These are phyloP conservation scores for Poecilia gillii DNA, from an alignment of 2,797 vertebrate genomes.

Conservation along the genomic window DNA sequence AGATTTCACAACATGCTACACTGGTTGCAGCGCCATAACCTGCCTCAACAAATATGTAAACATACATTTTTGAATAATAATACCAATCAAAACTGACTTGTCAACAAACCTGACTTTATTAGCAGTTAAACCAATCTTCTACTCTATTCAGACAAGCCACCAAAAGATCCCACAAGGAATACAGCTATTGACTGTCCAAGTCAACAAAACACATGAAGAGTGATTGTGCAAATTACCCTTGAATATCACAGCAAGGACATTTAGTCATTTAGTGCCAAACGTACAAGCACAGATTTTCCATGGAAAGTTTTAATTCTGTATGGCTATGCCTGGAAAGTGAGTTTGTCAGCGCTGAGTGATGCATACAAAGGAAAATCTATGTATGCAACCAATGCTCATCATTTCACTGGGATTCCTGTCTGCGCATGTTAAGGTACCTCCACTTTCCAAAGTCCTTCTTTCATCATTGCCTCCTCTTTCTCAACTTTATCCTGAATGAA, in stretches of 20 bases:
- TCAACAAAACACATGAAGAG: not conserved
- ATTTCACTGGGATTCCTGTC: conserved; percentile 42
- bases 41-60: too few relatives aligned
- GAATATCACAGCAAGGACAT: too few relatives aligned
- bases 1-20: too few relatives aligned
- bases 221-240: not conserved
- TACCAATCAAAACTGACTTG: too few relatives aligned
- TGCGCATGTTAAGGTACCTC: conserved; percentile 41
- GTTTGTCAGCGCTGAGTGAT: conserved; percentile 39
- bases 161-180: not conserved
- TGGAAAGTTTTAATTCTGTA: not conserved
- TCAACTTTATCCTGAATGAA: conserved; percentile 10
- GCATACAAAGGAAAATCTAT: conserved; percentile 40
- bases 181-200: not conserved
- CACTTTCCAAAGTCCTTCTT: conserved; percentile 18
- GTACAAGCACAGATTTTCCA: not conserved
- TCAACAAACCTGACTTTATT: too few relatives aligned
- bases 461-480: not conserved
- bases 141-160: too few relatives aligned
- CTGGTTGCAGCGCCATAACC: too few relatives aligned
- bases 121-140: too few relatives aligned
- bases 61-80: too few relatives aligned
- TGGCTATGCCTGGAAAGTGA: not conserved
- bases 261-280: not conserved
- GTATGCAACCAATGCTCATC: conserved; percentile 14